Base-by-base conservation (phyloP, 2,888 invertebrate genomes). In the Drosophila mercatorum region DNA sequence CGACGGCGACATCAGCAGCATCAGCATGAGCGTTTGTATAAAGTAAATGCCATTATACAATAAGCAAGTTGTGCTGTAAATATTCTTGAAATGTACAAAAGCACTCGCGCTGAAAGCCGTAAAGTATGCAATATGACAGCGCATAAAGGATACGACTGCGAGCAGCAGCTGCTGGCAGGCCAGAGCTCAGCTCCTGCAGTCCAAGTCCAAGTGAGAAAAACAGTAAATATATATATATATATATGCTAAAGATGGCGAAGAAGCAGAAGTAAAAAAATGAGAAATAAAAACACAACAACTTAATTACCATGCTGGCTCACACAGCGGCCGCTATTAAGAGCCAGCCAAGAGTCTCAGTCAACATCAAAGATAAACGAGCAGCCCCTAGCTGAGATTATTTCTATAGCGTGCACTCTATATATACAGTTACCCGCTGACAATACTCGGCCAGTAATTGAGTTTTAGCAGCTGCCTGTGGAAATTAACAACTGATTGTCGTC, bases 1-100 rank as follows among this genome's bases (percentile, higher is more conserved):
- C 56, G 6, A 10, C 41, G 5, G 7, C 55, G n/a, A 17, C 53
- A 6, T n/a, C 40, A 17, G 8, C 51, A 10, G 28, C 28, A 5
- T 7, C 53, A 36, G 2, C 38, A 53, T 22, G 40, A 55, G 12
- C 11, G 68, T 73, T 81, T 80, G 83, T 78, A 68, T 81, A 76
- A 87, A 87, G 79, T 82, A 83, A 85, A 82, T 87, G 83, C 78
- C 83, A 86, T 81, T 87, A 85, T 78, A 80, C 79, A 78, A 79
- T 79, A 79, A 81, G 78, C 83, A 82, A 86, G 73, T 86, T 79
- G 73, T 61, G 83, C 72, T 80, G 83, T 83, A 85, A 81, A 80
- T 85, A 83, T 80, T 66, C 82, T 86, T 82, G 69, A 81, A 82
- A 82, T 86, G 83, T 78, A 85, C 81, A 79, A 82, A 81, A 84